Percentiles rank a stretch among this genome's conserved stretches.
Evolutionary conservation across 1,140 invertebrate genomes (phyloP).

Genomic region (Laupala kohalensis): DNA sequence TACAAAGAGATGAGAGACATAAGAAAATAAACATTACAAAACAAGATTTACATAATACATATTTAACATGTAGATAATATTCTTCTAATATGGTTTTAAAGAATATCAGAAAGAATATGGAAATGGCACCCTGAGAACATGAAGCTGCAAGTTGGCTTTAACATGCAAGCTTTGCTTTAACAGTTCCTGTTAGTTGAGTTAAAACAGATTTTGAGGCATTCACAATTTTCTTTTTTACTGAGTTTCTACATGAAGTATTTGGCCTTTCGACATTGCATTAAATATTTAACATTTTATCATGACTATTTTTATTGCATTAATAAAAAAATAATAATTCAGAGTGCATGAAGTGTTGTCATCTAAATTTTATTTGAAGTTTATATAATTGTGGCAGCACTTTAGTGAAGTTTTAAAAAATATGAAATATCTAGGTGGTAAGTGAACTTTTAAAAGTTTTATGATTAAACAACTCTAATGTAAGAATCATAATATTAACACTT

Average conservation of each 20-base stretch:
- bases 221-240: neutral
- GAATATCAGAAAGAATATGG: neutral
- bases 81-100: neutral
- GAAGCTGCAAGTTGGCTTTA: no score
- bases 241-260: neutral
- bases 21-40: slow-evolving; percentile 5
- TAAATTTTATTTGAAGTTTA: no score
- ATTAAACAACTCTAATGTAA: no score
- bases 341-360: no score
- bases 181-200: slow-evolving; percentile 10
- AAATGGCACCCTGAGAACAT: slow-evolving; percentile 14
- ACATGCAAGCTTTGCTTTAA: slow-evolving; percentile 7
- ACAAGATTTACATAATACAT: slow-evolving; percentile 10
- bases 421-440: no score
- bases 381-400: no score
- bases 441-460: no score
- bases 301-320: no score
- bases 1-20: slow-evolving; percentile 2
- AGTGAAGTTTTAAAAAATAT: no score
- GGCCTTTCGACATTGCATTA: neutral
- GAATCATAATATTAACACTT: no score
- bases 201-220: slow-evolving; percentile 9
- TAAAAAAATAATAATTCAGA: no score
- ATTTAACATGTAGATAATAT: slow-evolving; percentile 9
- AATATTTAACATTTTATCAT: neutral